Evolutionary conservation across 2,113 vertebrate genomes (phyloP).

Genomic region (Amphiprion ocellaris): DNA sequence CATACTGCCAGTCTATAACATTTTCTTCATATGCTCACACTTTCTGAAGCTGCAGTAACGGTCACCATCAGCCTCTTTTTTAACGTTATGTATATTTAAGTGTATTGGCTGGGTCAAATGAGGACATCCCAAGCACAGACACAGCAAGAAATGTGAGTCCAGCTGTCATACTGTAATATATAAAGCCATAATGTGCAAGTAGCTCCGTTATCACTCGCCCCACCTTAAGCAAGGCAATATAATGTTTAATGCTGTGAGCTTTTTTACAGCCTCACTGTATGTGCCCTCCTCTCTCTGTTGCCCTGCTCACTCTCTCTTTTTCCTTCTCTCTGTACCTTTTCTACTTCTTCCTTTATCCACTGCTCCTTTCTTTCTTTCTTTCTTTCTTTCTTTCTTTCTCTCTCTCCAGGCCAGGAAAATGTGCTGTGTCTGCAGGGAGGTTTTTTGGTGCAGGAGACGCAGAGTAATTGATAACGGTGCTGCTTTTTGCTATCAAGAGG

Average conservation of each 20-base stretch:
- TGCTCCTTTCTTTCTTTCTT: constrained; percentile 3
- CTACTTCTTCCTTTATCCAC: constrained; percentile 2
- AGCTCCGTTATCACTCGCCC: constrained; percentile 23
- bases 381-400: constrained; percentile 13
- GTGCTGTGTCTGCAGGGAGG: constrained; percentile 76
- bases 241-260: constrained; percentile 40
- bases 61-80: not conserved
- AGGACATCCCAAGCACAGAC: not conserved
- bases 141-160: not conserved
- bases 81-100: not conserved
- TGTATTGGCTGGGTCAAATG: not conserved
- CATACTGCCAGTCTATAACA: not conserved
- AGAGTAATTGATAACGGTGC: constrained; percentile 76
- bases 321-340: constrained; percentile 8
- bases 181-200: constrained; percentile 35
- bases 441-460: constrained; percentile 73
- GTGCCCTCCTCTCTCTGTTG: not conserved
- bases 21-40: not conserved
- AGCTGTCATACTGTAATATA: constrained; percentile 31
- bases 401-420: constrained; percentile 59
- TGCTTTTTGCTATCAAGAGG: constrained; percentile 70
- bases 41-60: not conserved
- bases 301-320: constrained; percentile 10
- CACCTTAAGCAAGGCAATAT: constrained; percentile 39
- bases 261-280: not conserved